A percentile compares a stretch with the other conserved stretches of the same genome.
Conservation (phyloP, 2,888 invertebrate species). For the Conistra vaccinii region DNA sequence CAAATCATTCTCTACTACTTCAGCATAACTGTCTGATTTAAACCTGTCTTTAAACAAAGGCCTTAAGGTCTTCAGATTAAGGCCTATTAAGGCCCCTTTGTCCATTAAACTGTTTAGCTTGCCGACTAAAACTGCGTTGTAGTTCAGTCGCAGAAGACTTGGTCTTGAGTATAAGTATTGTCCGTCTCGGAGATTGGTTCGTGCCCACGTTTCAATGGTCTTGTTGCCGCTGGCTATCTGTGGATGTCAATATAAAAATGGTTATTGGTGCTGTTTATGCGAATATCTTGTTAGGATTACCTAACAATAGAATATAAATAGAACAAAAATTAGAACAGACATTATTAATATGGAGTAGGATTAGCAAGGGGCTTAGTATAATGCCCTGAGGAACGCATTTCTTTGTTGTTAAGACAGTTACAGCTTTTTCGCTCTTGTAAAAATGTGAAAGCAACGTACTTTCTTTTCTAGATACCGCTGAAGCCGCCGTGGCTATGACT, state of each 20-base stretch:
- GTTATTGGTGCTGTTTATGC: neutral
- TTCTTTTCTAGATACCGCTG: neutral
- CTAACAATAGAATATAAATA: no score
- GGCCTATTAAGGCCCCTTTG: constrained; percentile 94
- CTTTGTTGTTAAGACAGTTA: neutral
- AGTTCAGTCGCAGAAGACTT: constrained; percentile 94
- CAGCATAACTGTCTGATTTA: constrained; percentile 94
- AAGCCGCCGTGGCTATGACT: neutral
- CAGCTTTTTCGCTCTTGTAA: neutral
- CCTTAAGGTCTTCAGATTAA: constrained; percentile 94
- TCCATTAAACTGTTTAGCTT: constrained; percentile 93
- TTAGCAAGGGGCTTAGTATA: constrained; percentile 2
- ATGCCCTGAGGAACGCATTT: constrained; percentile 17
- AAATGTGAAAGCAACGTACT: neutral
- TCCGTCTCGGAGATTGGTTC: constrained; percentile 92
- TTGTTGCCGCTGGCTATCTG: constrained; percentile 94
- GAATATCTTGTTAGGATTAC: neutral
- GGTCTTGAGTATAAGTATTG: constrained; percentile 95
- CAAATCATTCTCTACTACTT: constrained; percentile 96
- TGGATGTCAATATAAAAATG: constrained; percentile 11
- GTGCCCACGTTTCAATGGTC: constrained; percentile 94
- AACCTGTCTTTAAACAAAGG: constrained; percentile 93
- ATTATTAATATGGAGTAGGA: neutral
- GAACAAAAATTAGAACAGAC: no score
- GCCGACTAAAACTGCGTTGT: constrained; percentile 92